Conservation (phyloP, 2,797 vertebrate species). For the Pangasius djambal region DNA sequence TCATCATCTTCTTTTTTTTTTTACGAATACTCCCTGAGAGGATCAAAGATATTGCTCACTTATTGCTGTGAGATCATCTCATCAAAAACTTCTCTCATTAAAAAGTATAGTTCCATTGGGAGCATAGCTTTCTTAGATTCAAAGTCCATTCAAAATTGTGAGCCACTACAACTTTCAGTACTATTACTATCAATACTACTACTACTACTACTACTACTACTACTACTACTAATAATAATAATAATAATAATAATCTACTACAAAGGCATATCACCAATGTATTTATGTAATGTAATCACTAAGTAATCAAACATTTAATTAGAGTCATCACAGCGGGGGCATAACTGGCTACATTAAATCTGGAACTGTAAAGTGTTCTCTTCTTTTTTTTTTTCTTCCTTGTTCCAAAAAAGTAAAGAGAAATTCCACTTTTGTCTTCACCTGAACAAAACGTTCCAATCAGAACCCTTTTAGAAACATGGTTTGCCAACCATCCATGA, state of each 20-base stretch:
- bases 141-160: background rate
- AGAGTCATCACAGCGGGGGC: background rate
- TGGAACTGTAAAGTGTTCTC: background rate
- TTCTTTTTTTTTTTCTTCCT: background rate
- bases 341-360: conserved; percentile 6
- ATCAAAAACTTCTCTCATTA: background rate
- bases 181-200: background rate
- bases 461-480: background rate
- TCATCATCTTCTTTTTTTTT: conserved; percentile 4
- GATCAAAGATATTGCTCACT: conserved; percentile 12
- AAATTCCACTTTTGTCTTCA: background rate
- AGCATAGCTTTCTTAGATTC: background rate
- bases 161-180: background rate
- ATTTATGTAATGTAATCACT: background rate
- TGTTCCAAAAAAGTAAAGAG: background rate
- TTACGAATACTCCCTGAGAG: background rate
- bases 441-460: background rate
- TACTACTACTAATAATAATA: background rate
- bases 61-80: conserved; percentile 5
- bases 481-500: too few species aligned
- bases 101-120: background rate
- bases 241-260: background rate
- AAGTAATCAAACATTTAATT: conserved; percentile 1
- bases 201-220: background rate
- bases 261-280: background rate